These are phyloP conservation scores for Lutraria rhynchaena DNA, from an alignment of 1,140 invertebrate species.

Conservation along the genomic window DNA sequence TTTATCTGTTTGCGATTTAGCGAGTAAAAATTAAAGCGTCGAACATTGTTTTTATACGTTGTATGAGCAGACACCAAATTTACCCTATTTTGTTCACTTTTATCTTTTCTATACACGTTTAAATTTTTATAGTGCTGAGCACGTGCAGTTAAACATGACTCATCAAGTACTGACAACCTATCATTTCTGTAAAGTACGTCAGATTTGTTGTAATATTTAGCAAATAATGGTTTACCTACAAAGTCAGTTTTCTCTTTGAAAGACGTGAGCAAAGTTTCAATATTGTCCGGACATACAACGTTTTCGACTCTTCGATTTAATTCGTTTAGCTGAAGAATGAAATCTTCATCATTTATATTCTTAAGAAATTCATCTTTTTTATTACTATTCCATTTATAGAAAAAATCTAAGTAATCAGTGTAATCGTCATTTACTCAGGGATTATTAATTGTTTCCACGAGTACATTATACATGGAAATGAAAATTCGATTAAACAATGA, in stretches of 20 bases:
- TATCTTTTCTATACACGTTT: not conserved
- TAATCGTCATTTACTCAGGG: not conserved
- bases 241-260: not conserved
- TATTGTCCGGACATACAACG: not conserved
- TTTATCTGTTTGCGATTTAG: not conserved
- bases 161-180: not conserved
- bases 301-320: no score
- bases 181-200: not conserved
- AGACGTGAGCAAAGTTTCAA: not conserved
- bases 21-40: not conserved
- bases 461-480: not conserved
- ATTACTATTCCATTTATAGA: slow-evolving; percentile 22
- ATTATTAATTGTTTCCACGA: not conserved
- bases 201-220: not conserved
- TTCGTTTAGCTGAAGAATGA: no score
- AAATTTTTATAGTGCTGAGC: not conserved
- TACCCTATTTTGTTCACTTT: not conserved
- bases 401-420: not conserved
- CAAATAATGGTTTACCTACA: not conserved
- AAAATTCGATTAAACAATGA: slow-evolving; percentile 8
- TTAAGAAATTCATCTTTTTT: slow-evolving; percentile 30
- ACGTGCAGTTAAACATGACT: no score
- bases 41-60: not conserved
- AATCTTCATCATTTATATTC: not conserved
- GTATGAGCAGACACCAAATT: slow-evolving; percentile 1